Evolutionary conservation across 2,113 vertebrate genomes (phyloP).

Genomic region (Panthera leo): DNA sequence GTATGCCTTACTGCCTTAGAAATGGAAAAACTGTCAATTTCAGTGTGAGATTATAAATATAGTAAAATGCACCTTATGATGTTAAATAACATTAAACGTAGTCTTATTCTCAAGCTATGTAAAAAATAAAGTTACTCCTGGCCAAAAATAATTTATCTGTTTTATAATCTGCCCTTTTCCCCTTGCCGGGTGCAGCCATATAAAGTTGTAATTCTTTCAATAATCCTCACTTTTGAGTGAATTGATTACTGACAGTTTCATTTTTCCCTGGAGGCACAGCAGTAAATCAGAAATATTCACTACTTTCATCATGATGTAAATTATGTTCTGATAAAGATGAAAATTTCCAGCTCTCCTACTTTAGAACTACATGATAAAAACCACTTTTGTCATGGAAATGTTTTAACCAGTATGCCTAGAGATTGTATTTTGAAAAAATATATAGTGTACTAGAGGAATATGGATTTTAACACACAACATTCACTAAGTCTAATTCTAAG

Average conservation of each 20-base stretch:
- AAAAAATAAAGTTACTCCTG: conserved; percentile 76
- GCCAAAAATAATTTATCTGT: conserved; percentile 77
- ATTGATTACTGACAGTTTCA: conserved; percentile 77
- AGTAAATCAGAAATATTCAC: conserved; percentile 82
- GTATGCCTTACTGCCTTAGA: conserved; percentile 9
- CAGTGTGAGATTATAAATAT: conserved; percentile 63
- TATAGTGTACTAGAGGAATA: conserved; percentile 68
- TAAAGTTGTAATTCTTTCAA: conserved; percentile 80
- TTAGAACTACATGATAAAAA: conserved; percentile 73
- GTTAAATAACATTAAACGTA: conserved; percentile 63
- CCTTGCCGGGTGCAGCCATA: conserved; percentile 76
- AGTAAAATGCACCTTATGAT: conserved; percentile 62
- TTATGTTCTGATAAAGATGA: conserved; percentile 80
- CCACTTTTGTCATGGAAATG: conserved; percentile 76
- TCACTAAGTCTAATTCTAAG: conserved; percentile 77
- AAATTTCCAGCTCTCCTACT: conserved; percentile 80
- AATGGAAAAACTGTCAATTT: neutral
- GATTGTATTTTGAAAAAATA: conserved; percentile 76
- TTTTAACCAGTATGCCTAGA: conserved; percentile 80
- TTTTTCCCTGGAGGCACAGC: conserved; percentile 80
- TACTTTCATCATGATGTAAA: conserved; percentile 79
- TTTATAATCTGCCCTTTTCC: conserved; percentile 75
- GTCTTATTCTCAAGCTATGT: conserved; percentile 68
- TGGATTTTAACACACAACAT: conserved; percentile 76
- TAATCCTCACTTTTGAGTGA: conserved; percentile 83